A percentile compares a stretch with the other conserved stretches of the same genome.
Conservation (phyloP, 2,888 invertebrate species). For the Herminia tarsipennalis region DNA sequence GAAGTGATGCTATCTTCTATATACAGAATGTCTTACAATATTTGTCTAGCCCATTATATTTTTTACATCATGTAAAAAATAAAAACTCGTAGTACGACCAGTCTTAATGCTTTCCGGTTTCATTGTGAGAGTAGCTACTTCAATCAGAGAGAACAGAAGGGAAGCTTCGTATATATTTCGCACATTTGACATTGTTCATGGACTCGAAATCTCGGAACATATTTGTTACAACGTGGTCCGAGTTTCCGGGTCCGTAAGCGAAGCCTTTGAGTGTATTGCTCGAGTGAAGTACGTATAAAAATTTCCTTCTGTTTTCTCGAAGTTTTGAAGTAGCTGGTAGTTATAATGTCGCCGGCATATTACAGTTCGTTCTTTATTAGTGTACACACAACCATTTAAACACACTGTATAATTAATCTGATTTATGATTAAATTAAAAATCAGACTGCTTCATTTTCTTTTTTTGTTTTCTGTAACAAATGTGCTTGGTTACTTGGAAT, state of each 20-base stretch:
- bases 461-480: conserved; percentile 25
- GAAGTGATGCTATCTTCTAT: conserved; percentile 11
- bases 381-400: conserved; percentile 44
- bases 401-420: conserved; percentile 49
- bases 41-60: conserved; percentile 33
- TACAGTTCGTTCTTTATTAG: conserved; percentile 47
- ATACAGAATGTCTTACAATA: conserved; percentile 36
- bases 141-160: no score
- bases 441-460: conserved; percentile 30
- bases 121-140: conserved; percentile 38
- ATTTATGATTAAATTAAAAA: conserved; percentile 48
- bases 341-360: conserved; percentile 42
- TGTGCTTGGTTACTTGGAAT: conserved; percentile 30
- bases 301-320: no score
- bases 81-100: conserved; percentile 33
- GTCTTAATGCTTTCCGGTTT: conserved; percentile 55
- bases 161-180: no score
- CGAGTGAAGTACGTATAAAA: no score
- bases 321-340: conserved; percentile 39
- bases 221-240: no score
- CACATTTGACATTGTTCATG: no score
- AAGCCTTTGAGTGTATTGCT: no score
- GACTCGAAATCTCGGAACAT: no score
- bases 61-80: conserved; percentile 31
- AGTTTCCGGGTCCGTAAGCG: no score